Conservation (phyloP, 2,113 vertebrate genomes). For the Neotoma lepida region DNA sequence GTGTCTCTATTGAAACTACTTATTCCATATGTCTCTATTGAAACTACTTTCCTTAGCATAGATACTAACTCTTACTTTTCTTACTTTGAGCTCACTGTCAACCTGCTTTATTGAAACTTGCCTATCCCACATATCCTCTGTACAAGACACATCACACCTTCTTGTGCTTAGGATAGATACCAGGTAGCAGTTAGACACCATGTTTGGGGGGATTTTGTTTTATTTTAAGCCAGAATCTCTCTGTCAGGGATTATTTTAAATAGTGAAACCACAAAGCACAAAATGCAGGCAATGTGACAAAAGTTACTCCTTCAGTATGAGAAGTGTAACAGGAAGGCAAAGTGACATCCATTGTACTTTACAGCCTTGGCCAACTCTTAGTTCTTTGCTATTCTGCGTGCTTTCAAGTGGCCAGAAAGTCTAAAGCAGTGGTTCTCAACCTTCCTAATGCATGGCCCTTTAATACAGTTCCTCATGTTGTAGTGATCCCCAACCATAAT, state of each 20-base stretch:
- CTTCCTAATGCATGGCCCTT: background rate
- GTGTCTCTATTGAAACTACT: background rate
- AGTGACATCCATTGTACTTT: background rate
- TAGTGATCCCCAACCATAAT: background rate
- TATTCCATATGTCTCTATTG: background rate
- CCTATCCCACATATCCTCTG: background rate
- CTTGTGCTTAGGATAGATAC: background rate
- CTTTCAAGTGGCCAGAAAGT: background rate
- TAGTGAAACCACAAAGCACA: background rate
- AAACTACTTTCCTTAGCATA: background rate
- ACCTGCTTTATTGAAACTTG: background rate
- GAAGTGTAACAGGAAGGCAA: background rate
- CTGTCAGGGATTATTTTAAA: background rate
- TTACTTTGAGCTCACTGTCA: background rate
- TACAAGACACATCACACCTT: background rate
- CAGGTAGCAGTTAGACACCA: background rate
- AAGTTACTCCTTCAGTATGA: background rate
- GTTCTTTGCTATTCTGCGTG: background rate
- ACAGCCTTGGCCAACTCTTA: background rate
- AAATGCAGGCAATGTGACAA: background rate
- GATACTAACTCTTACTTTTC: background rate
- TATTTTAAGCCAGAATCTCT: background rate
- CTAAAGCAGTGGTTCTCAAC: background rate
- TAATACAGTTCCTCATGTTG: background rate
- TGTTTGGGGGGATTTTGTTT: background rate